phyloP scores from a whole-genome alignment of 2,113 vertebrate genomes.

The Odocoileus virginianus region DNA sequence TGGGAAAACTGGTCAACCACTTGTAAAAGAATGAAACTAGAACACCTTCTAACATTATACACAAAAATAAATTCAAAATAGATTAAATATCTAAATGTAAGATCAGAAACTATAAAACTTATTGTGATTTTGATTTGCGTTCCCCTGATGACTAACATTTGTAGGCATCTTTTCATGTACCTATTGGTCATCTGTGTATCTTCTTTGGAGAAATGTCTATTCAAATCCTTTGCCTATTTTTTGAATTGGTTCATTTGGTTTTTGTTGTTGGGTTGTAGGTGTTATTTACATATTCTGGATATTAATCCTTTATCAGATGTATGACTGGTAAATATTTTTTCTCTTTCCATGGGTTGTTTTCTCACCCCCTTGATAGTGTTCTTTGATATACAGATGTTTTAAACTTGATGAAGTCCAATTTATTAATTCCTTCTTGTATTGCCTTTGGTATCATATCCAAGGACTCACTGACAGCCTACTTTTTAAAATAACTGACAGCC shows the following conservation, averaged over 20 bases:
- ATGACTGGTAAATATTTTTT: neutral
- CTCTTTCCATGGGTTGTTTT: neutral
- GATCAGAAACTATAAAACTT: neutral
- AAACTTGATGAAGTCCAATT: neutral
- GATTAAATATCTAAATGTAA: neutral
- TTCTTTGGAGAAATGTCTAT: neutral
- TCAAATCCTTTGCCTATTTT: neutral
- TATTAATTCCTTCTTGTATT: neutral
- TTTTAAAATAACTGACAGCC: neutral
- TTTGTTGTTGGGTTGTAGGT: neutral
- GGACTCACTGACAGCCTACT: neutral
- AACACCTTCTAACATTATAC: neutral
- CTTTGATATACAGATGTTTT: constrained; percentile 8
- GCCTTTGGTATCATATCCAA: neutral
- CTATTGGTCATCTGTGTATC: neutral
- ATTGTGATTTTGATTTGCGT: neutral
- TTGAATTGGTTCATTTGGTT: neutral
- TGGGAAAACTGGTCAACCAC: neutral
- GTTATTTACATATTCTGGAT: neutral
- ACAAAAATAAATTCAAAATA: neutral
- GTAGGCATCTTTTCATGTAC: neutral
- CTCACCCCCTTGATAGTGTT: neutral
- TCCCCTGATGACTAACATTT: neutral
- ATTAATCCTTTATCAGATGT: neutral
- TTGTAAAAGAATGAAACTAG: neutral